Conservation (phyloP, 2,888 invertebrate species). For the Phrixothrix hirtus region DNA sequence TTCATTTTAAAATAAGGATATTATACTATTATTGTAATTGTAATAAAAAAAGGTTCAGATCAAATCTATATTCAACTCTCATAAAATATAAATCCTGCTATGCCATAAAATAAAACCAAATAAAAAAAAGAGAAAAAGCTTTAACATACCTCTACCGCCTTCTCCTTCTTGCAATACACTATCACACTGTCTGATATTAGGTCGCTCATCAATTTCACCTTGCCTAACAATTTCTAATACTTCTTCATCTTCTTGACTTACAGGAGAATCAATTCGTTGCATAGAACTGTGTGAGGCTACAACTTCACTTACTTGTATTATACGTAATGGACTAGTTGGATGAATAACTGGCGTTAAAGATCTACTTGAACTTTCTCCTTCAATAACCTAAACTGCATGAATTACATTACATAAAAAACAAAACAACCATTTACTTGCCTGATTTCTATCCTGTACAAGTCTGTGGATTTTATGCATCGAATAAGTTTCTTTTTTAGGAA, state of each 20-base stretch:
- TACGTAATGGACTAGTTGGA: slow-evolving; percentile 49
- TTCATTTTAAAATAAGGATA: too few relatives aligned
- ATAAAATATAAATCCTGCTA: too few relatives aligned
- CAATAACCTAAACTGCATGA: slow-evolving; percentile 4
- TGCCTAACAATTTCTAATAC: slow-evolving; percentile 60
- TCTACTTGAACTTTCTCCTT: slow-evolving; percentile 10
- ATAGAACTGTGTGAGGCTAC: slow-evolving; percentile 50
- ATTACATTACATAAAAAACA: background rate
- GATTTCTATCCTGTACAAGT: slow-evolving; percentile 58
- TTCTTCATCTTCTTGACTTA: slow-evolving; percentile 59
- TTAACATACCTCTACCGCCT: slow-evolving; percentile 31
- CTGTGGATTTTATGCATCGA: slow-evolving; percentile 55
- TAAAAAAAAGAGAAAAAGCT: slow-evolving; percentile 23
- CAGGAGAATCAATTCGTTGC: slow-evolving; percentile 51
- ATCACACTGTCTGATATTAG: slow-evolving; percentile 49
- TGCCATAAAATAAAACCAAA: slow-evolving; percentile 3
- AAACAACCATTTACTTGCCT: slow-evolving; percentile 44
- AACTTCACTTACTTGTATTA: slow-evolving; percentile 48
- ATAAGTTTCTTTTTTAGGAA: slow-evolving; percentile 44
- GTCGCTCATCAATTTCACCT: slow-evolving; percentile 42
- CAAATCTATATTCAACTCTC: too few relatives aligned
- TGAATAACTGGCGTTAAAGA: slow-evolving; percentile 23
- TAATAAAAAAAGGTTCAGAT: too few relatives aligned
- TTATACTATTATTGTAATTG: too few relatives aligned
- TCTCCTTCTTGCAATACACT: slow-evolving; percentile 50